Base-by-base conservation (phyloP, 2,797 vertebrate genomes). In the Bovichtus diacanthus region DNA sequence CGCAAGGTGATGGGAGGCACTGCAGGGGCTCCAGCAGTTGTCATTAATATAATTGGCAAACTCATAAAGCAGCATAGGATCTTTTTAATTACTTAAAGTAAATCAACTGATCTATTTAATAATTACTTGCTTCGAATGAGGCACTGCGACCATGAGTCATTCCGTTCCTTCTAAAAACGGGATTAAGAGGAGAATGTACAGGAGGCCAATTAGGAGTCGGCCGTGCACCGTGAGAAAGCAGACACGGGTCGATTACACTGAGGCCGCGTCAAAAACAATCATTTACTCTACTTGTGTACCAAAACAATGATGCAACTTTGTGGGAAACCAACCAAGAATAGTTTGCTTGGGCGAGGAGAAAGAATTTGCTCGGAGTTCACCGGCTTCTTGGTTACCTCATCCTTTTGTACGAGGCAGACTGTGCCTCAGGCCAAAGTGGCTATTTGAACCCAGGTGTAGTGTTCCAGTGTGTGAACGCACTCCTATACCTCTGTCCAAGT, bases 111-210 rank as follows among this genome's bases (percentile, higher is more conserved):
- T 83, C 60, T 72, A 58, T 80, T 80, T 84, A 80, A 76, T 78
- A 77, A 82, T 81, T 65, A 67, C 47, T 62, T 69, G 29, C 65
- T 71, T 59, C 23, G 1, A 82, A 47, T 39, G 71, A 76, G 47
- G 73, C 39, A 31, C 9, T n/a, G 23, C 36, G 47, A n/a, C 6
- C 8, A 51, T 50, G 66, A 55, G 64, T 70, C 62, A 59, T 54
- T 75, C n/a, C 53, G 65, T 61, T 81, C 19, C 1, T 47, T 78
- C 63, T 59, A 46, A 71, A n/a, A 82, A 88, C 60, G 88, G 85
- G 86, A 88, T 90, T 90, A 87, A 67, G 43, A 65, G 16, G 71
- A 78, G 50, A 85, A 60, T 77, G 75, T 82, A 80, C 81, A 70
- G 56, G 72, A 55, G 47, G 43, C 70, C 78, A 80, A 88, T 87